phyloP scores from a whole-genome alignment of 92 coral and sea anemone species.

The Siderastrea radians region DNA sequence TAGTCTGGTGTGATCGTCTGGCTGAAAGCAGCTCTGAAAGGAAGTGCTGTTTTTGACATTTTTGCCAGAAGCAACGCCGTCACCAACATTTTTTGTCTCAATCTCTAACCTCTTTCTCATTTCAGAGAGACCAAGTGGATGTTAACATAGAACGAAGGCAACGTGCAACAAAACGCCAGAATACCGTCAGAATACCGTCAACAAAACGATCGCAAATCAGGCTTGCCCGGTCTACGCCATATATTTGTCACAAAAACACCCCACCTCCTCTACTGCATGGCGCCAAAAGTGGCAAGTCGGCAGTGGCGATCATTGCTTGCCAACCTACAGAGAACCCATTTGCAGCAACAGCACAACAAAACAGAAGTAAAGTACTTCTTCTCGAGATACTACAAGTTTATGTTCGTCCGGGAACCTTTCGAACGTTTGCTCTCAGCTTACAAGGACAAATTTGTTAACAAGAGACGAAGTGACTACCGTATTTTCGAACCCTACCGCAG shows the following conservation, averaged over 20 bases:
- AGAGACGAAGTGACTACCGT: background rate
- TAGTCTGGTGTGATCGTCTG: too few relatives aligned
- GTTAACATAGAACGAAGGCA: too few relatives aligned
- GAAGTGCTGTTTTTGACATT: too few relatives aligned
- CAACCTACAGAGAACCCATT: background rate
- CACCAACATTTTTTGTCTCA: too few relatives aligned
- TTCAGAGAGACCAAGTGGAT: too few relatives aligned
- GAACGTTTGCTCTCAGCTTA: constrained; percentile 42
- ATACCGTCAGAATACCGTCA: too few relatives aligned
- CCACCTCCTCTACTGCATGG: background rate
- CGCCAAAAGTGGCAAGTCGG: constrained; percentile 18
- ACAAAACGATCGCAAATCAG: too few relatives aligned
- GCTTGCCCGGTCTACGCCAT: too few relatives aligned
- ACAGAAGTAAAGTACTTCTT: background rate
- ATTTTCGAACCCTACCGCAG: constrained; percentile 15
- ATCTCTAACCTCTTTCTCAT: too few relatives aligned
- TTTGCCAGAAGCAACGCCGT: too few relatives aligned
- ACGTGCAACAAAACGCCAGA: too few relatives aligned
- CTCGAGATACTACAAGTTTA: constrained; percentile 9
- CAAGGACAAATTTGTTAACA: constrained; percentile 9
- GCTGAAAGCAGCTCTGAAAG: too few relatives aligned
- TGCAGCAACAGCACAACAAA: background rate
- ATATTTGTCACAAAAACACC: background rate
- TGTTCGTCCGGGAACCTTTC: constrained; percentile 43
- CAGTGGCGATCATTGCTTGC: constrained; percentile 7